Base-by-base conservation (phyloP, 2,888 invertebrate species). In the Philaethria dido region DNA sequence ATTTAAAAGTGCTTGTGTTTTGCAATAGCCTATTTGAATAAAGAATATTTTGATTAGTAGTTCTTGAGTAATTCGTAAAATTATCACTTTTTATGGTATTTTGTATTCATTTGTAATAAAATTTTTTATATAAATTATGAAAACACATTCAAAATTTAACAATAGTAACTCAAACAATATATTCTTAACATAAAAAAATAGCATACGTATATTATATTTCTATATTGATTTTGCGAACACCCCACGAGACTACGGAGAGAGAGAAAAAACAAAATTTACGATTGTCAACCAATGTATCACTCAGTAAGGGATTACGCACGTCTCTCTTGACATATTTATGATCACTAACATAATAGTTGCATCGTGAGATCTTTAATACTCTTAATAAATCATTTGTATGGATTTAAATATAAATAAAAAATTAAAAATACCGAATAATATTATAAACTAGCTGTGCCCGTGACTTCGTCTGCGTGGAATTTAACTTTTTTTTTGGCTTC, bases 251-350 rank as follows among this genome's bases (percentile, higher is more conserved):
- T 20, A 22, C 48, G 70, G n/a, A n/a, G 64, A 69, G 54, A 60
- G 50, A 67, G 67, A 73, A 75, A 74, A 75, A 74, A 73, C 68
- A 70, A 80, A 85, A 88, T 88, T 88, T 87, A 89, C 80, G 86
- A 79, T 73, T 76, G 71, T 78, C 75, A 79, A 82, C 87, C 88
- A 91, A 91, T 89, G 83, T 88, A 90, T 91, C 91, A 92, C 85
- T 92, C 92, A 91, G 89, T 90, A 89, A 87, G 57, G 85, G 84
- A 90, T 91, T 90, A 89, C 80, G 81, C 78, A 81, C 82, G 85
- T 85, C 84, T 64, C 66, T 73, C 74, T 73, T 67, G 88, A 84
- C 87, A 88, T 88, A 91, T 91, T 91, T 92, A 92, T 78, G 86
- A 83, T 73, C 69, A 67, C 64, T 83, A 85, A 85, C 87, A 88